Percentiles rank a stretch among this genome's conserved stretches.
Conservation (phyloP, 2,797 vertebrate genomes). For the Geotrypetes seraphini region DNA sequence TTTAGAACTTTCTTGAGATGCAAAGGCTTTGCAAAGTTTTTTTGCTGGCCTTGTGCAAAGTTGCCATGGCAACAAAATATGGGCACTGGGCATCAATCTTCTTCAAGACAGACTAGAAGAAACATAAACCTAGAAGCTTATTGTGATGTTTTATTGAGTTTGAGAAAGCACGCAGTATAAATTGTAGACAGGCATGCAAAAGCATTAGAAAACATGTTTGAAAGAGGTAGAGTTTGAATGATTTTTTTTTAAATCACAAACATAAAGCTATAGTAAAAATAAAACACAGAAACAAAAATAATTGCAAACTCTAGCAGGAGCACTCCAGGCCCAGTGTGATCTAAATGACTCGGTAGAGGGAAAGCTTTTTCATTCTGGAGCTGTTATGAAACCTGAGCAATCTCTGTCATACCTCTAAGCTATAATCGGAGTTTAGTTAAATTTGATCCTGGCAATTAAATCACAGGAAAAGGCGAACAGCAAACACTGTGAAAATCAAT, state of each 20-base stretch:
- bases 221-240: not conserved
- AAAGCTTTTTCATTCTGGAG: too few relatives aligned
- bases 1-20: slow-evolving; percentile 6
- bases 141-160: rapidly evolving
- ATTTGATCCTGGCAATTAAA: too few relatives aligned
- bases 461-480: too few relatives aligned
- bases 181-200: not conserved
- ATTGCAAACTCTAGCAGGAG: too few relatives aligned
- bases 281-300: too few relatives aligned
- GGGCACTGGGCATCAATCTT: slow-evolving; percentile 13
- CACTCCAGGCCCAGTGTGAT: too few relatives aligned
- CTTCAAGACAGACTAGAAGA: rapidly evolving
- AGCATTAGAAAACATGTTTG: not conserved
- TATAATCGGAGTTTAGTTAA: too few relatives aligned
- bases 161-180: not conserved
- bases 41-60: not conserved
- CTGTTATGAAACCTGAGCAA: too few relatives aligned
- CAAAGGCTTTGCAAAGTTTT: slow-evolving; percentile 4
- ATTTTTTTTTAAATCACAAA: not conserved
- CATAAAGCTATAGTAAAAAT: rapidly evolving
- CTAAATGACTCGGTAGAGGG: too few relatives aligned
- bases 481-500: too few relatives aligned
- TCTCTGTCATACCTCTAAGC: too few relatives aligned
- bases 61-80: slow-evolving; percentile 11
- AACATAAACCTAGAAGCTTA: not conserved